These are phyloP conservation scores for Polypterus senegalus DNA, from an alignment of 2,113 vertebrate genomes.

Conservation along the genomic window DNA sequence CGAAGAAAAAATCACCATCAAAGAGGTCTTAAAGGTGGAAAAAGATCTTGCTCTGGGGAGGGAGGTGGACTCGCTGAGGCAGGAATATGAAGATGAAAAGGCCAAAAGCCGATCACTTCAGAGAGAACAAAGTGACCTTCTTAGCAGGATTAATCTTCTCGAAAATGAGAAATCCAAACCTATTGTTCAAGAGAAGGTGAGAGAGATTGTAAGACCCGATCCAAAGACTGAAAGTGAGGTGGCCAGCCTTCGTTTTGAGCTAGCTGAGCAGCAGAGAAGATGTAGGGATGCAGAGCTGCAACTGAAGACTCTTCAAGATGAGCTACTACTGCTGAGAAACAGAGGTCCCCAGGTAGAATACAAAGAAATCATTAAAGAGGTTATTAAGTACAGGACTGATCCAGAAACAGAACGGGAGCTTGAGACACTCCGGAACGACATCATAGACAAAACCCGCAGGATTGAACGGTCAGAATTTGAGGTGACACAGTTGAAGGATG, in stretches of 20 bases:
- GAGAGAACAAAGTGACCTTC: slow-evolving; percentile 70
- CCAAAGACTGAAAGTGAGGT: slow-evolving; percentile 86
- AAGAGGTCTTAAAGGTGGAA: slow-evolving; percentile 88
- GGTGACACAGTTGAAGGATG: slow-evolving; percentile 78
- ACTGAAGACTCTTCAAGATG: slow-evolving; percentile 59
- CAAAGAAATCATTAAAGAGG: slow-evolving; percentile 87
- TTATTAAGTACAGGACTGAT: slow-evolving; percentile 89
- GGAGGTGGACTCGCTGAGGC: slow-evolving; percentile 68
- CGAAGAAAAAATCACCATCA: slow-evolving; percentile 84
- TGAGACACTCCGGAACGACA: slow-evolving; percentile 78
- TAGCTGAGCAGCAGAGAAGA: slow-evolving; percentile 80
- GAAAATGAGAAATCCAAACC: slow-evolving; percentile 83
- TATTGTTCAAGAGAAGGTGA: slow-evolving; percentile 81
- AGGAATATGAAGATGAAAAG: slow-evolving; percentile 75
- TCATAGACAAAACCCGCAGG: slow-evolving; percentile 75
- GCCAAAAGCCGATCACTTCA: slow-evolving; percentile 55
- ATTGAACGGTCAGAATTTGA: slow-evolving; percentile 79
- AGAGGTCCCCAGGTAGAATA: slow-evolving; percentile 78
- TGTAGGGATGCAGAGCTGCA: slow-evolving; percentile 66
- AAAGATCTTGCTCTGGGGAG: slow-evolving; percentile 70
- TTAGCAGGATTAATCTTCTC: slow-evolving; percentile 68
- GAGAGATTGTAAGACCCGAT: slow-evolving; percentile 87
- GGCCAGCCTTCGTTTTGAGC: slow-evolving; percentile 80
- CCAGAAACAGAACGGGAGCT: slow-evolving; percentile 78
- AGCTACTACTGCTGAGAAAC: slow-evolving; percentile 59